phyloP scores from a whole-genome alignment of 2,113 vertebrate species.

The Mus spicilegus region DNA sequence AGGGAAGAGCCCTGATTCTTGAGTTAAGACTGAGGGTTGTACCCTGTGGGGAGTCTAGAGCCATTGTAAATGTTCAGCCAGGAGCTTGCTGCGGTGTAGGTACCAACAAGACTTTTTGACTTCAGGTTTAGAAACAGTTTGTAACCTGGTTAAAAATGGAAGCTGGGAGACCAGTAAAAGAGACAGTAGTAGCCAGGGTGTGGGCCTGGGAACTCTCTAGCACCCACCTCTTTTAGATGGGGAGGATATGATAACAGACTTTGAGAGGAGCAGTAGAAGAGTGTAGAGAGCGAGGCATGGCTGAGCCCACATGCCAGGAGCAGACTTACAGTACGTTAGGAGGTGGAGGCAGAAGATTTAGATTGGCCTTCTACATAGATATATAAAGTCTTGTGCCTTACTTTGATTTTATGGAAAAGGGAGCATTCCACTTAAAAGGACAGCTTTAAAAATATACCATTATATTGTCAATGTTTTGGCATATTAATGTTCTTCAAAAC shows the following conservation, averaged over 20 bases:
- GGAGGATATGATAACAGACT: neutral
- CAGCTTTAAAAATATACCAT: neutral
- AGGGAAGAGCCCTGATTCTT: neutral
- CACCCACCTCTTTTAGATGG: neutral
- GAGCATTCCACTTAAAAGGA: neutral
- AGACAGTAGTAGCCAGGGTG: neutral
- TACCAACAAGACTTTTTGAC: neutral
- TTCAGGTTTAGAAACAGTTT: neutral
- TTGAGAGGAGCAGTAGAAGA: neutral
- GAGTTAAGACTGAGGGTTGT: neutral
- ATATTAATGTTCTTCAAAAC: slow-evolving; percentile 2
- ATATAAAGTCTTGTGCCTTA: neutral
- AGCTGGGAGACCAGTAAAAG: neutral
- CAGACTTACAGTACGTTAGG: neutral
- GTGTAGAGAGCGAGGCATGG: neutral
- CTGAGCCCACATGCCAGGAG: neutral
- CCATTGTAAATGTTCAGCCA: neutral
- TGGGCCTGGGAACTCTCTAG: neutral
- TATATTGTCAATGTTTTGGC: neutral
- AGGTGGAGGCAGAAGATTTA: neutral
- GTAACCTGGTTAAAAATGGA: neutral
- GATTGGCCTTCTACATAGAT: neutral
- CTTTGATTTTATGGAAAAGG: slow-evolving; percentile 43
- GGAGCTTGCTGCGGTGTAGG: neutral
- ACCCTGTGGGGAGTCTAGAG: neutral